These are phyloP conservation scores for Austrofundulus limnaeus DNA, from an alignment of 2,113 vertebrate genomes.

Conservation along the genomic window DNA sequence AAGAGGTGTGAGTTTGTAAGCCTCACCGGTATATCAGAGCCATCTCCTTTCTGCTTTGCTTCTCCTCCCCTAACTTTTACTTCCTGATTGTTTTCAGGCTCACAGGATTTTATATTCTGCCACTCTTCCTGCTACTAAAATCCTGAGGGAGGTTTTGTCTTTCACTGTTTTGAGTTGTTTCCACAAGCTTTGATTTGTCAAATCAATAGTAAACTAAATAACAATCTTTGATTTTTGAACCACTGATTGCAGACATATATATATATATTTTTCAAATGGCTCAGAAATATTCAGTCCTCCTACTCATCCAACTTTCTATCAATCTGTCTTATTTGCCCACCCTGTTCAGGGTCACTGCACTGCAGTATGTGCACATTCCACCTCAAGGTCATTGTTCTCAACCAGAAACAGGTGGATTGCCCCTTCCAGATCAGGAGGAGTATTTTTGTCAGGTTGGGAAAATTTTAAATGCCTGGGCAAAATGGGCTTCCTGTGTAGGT, in stretches of 20 bases:
- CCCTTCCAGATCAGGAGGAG: no score
- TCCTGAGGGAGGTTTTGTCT: conserved; percentile 15
- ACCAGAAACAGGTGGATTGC: no score
- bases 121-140: conserved; percentile 18
- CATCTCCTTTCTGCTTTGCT: not conserved
- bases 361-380: no score
- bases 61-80: not conserved
- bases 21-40: conserved; percentile 6
- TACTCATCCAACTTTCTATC: no score
- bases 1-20: conserved; percentile 52
- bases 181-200: conserved; percentile 17
- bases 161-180: conserved; percentile 32
- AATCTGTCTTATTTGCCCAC: no score
- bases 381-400: no score
- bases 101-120: conserved; percentile 23
- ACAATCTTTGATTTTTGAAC: not conserved
- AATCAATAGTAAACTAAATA: conserved; percentile 6
- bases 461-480: no score
- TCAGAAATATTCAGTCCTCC: no score
- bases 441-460: no score
- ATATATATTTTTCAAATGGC: no score
- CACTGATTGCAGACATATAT: not conserved
- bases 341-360: no score
- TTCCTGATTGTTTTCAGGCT: conserved; percentile 6
- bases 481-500: no score